Evolutionary conservation across 1,140 invertebrate genomes (phyloP), one percentile per base, ranked within the genome.

Genomic region (Antheraea mylitta): DNA sequence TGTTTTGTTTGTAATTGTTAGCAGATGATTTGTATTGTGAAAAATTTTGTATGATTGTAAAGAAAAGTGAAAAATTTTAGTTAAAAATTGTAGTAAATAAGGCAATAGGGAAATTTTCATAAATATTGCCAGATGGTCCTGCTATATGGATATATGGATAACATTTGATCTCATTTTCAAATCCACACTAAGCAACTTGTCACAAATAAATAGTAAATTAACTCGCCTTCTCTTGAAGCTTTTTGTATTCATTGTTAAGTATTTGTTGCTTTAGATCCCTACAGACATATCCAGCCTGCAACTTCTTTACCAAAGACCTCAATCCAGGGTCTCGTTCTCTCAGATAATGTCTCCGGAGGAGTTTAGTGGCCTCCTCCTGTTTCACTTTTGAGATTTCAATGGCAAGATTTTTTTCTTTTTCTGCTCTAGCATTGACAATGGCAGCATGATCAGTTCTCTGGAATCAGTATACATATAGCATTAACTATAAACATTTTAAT

Each of bases 391-490:
- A 80, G 75, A 91, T 72, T 70, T 88, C 87, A 8, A 75, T 73
- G 0, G 77, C 87, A 0, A 91, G 69, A 11, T 73, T 76, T 13
- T 77, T 80, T 73, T 90, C 89, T 72, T 81, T 86, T n/a, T 77
- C 59, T 4, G 87, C 88, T 62, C 71, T 68, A 11, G 77, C 81
- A 73, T 91, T 86, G 0, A 91, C 89, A 30, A 90, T 82, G 0
- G 87, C 86, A 64, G 87, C 87, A 77, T 91, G 89, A 63, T 91
- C 89, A 42, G 87, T 90, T 82, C 86, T 83, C 89, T 91, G 73
- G 30, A 19, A 60, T 30, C 22, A 0, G 42, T 38, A 10, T 48
- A 48, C n/a, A 48, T 48, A 10, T 13, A 48, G 7, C 11, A 10
- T 11, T 30, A 30, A 30, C 22, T 7, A 42, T 7, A 42, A 8